A percentile compares a stretch with the other conserved stretches of the same genome.
phyloP scores from a whole-genome alignment of 2,888 invertebrate genomes.

The Pollenia angustigena region DNA sequence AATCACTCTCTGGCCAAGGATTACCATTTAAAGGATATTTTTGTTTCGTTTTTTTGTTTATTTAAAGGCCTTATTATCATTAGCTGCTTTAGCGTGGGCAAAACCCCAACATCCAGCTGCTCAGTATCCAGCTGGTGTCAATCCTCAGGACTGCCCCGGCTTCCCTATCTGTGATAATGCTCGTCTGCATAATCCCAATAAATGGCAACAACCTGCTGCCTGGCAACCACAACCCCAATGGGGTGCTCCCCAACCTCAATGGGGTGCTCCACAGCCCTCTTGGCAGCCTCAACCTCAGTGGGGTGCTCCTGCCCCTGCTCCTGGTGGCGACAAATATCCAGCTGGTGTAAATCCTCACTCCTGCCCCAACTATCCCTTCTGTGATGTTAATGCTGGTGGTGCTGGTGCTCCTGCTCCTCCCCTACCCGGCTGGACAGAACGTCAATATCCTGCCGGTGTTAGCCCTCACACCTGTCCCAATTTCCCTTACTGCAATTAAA shows the following conservation, averaged over 20 bases:
- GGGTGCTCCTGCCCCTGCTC: conserved; percentile 78
- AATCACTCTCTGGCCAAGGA: conserved; percentile 14
- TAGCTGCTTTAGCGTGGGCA: conserved; percentile 81
- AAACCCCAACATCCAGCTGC: conserved; percentile 84
- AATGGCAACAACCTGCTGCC: conserved; percentile 80
- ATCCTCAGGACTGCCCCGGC: conserved; percentile 85
- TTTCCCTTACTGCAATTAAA: conserved; percentile 84
- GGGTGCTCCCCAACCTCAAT: conserved; percentile 76
- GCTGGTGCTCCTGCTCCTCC: conserved; percentile 82
- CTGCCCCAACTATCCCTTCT: conserved; percentile 86
- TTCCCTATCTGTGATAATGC: conserved; percentile 85
- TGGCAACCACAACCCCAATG: conserved; percentile 78
- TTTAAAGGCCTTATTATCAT: conserved; percentile 80
- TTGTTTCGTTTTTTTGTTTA: conserved; percentile 17
- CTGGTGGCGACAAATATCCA: conserved; percentile 84
- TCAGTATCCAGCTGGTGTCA: conserved; percentile 85
- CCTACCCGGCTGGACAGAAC: conserved; percentile 84
- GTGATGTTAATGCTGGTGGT: conserved; percentile 83
- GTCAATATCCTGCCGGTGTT: conserved; percentile 85
- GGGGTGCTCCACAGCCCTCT: conserved; percentile 74
- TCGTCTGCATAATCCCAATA: conserved; percentile 83
- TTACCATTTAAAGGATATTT: conserved; percentile 41
- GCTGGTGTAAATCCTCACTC: conserved; percentile 85
- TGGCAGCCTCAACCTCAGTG: conserved; percentile 78
- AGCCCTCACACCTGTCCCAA: conserved; percentile 84